These are phyloP conservation scores for Hermetia illucens DNA, from an alignment of 1,140 invertebrate genomes.

Conservation along the genomic window DNA sequence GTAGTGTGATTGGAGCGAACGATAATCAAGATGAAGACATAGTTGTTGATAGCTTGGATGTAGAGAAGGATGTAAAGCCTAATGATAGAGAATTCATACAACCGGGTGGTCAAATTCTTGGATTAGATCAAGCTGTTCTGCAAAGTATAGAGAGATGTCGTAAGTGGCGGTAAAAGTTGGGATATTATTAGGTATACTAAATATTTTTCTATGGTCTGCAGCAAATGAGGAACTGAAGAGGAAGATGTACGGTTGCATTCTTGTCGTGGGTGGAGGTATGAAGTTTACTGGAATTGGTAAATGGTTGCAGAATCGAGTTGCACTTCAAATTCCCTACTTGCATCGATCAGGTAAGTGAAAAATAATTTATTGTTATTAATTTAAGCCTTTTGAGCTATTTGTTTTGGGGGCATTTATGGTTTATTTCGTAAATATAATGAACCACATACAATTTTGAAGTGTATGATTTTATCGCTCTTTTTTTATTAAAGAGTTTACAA, in stretches of 20 bases:
- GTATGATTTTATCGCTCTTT: no score
- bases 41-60: slow-evolving; percentile 62
- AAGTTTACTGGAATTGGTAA: slow-evolving; percentile 74
- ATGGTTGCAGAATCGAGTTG: slow-evolving; percentile 80
- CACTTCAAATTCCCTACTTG: slow-evolving; percentile 65
- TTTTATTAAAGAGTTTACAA: background rate
- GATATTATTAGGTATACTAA: slow-evolving; percentile 3
- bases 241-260: slow-evolving; percentile 87
- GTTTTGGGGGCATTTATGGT: no score
- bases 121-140: slow-evolving; percentile 79
- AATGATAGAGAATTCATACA: slow-evolving; percentile 47
- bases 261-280: slow-evolving; percentile 82
- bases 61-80: slow-evolving; percentile 30
- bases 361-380: no score
- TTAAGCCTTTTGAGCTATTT: no score
- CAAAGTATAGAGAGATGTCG: slow-evolving; percentile 84
- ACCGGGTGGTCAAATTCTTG: slow-evolving; percentile 62
- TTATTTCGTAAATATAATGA: no score
- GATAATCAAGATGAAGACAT: slow-evolving; percentile 57
- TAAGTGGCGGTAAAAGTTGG: slow-evolving; percentile 27
- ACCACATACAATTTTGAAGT: no score
- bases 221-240: slow-evolving; percentile 76
- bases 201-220: slow-evolving; percentile 17
- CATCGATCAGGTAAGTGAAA: slow-evolving; percentile 37
- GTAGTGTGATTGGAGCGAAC: slow-evolving; percentile 20